Evolutionary conservation across 2,888 invertebrate species (phyloP), one percentile per base, ranked within the genome.

Genomic region (Steinernema hermaphroditum): DNA sequence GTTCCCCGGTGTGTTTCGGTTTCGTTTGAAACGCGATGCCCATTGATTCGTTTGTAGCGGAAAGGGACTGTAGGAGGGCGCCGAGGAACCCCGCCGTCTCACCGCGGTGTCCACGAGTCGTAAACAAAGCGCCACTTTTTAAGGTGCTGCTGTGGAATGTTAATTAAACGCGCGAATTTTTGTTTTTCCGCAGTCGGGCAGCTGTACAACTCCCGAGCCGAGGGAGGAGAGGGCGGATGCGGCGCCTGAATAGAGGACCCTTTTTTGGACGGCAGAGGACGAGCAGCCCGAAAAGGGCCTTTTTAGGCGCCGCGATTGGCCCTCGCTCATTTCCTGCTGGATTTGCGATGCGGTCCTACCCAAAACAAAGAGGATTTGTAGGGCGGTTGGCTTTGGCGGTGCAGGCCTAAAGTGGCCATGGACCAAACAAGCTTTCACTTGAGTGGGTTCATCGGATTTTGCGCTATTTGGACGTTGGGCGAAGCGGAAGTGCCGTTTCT

Each of bases 81-180:
- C 19, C 24, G 27, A 41, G 16, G 46, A 8, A 29, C 12, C 62
- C 32, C 32, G 9, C 62, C 62, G 62, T 62, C 62, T 62, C 62
- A 62, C 62, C 62, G 34, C 27, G 32, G 62, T 29, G 32, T 12
- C 62, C 32, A 27, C 62, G 29, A 29, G 62, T 27, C 27, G 62
- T 62, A 62, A 62, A 62, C 62, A 62, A 62, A 62, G 62, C 62
- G 62, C 62, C 62, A 62, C 62, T 62, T 62, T 62, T 62, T 62
- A 62, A 62, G 62, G 62, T 32, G 29, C 16, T 32, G 54, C 62
- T 16, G 62, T 62, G 62, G 62, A 62, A 62, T 62, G 62, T 62
- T 62, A 62, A 62, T 62, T 62, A 34, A 62, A 62, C 62, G 27
- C 62, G 62, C 62, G 62, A 62, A 62, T 62, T 62, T 37, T 62